Conservation (phyloP, 2,113 vertebrate species). For the Lichenostomus cassidix region DNA sequence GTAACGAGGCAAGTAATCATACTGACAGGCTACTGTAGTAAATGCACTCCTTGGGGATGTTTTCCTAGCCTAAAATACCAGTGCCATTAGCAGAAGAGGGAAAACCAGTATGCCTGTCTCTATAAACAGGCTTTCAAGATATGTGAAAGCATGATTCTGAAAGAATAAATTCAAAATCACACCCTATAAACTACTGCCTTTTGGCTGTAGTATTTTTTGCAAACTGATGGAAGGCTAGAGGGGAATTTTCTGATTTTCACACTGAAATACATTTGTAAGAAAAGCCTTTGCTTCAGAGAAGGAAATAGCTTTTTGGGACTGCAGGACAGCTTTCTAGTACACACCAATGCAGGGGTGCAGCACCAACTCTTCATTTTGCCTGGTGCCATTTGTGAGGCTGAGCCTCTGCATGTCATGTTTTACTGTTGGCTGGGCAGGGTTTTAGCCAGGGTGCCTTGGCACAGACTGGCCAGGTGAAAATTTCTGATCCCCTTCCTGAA, state of each 20-base stretch:
- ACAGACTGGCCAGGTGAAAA: not conserved
- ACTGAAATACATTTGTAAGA: not conserved
- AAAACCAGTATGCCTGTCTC: not conserved
- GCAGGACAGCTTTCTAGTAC: not conserved
- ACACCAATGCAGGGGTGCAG: not conserved
- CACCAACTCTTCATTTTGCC: not conserved
- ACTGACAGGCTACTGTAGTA: not conserved
- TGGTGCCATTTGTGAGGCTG: not conserved
- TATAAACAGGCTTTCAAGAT: not conserved
- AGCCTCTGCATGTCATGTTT: fast-evolving
- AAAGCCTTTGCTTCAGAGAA: not conserved
- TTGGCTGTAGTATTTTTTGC: conserved; percentile 1
- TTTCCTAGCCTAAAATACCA: not conserved
- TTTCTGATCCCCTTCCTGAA: not conserved
- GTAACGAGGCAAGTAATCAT: not conserved
- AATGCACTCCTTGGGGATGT: not conserved
- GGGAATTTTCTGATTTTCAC: not conserved
- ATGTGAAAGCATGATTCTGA: not conserved
- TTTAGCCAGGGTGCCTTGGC: not conserved
- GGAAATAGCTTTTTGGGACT: not conserved
- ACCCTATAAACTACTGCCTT: not conserved
- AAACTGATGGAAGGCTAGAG: not conserved
- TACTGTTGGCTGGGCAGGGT: not conserved
- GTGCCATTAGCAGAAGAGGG: not conserved
- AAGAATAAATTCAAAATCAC: not conserved